Conservation (phyloP, 1,140 invertebrate species). For the Papilio glaucus region DNA sequence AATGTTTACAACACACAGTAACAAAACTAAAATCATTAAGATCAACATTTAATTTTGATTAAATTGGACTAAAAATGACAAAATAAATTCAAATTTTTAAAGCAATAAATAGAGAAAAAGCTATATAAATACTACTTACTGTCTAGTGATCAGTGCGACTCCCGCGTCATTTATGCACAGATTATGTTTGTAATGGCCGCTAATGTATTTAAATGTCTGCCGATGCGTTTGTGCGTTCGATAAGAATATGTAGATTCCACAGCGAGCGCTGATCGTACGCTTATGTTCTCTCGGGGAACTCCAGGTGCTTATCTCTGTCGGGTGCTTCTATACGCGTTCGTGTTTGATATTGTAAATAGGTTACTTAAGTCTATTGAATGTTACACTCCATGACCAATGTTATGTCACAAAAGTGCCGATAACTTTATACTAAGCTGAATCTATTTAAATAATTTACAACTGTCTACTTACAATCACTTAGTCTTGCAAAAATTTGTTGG, state of each 20-base stretch:
- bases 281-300: constrained; percentile 79
- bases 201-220: constrained; percentile 6
- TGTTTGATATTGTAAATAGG: constrained; percentile 80
- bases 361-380: constrained; percentile 66
- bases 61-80: background rate
- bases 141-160: background rate
- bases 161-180: background rate
- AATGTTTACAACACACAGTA: no score
- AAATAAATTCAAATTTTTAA: no score
- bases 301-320: constrained; percentile 81
- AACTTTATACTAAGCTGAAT: constrained; percentile 18
- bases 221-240: constrained; percentile 46
- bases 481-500: background rate
- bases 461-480: background rate
- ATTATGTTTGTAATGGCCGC: background rate
- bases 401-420: constrained; percentile 34
- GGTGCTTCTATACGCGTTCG: constrained; percentile 80
- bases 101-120: no score
- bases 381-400: constrained; percentile 56
- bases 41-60: no score
- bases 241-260: constrained; percentile 54
- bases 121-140: no score
- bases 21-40: no score
- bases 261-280: constrained; percentile 70
- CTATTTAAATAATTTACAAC: constrained; percentile 23